Evolutionary conservation across 2,888 invertebrate species (phyloP), one percentile per base, ranked within the genome.

Genomic region (Halictus ligatus): DNA sequence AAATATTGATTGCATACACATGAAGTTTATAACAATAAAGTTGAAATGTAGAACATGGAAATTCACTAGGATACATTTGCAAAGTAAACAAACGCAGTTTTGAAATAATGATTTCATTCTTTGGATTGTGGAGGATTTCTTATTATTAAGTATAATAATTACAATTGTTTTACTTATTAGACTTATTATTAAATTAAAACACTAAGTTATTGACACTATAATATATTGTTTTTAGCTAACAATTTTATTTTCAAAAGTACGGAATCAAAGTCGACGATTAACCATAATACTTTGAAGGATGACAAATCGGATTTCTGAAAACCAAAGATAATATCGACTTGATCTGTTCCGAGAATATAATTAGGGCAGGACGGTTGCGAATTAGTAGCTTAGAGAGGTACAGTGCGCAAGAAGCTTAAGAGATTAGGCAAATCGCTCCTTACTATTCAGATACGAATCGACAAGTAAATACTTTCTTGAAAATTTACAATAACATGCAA

Each of bases 321-420:
- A 35, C 18, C 21, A 40, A 50, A 60, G 25, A 72, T 50, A 15
- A 35, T 69, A 78, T 77, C 58, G 48, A 29, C 1, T 15, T n/a
- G 3, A 40, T 69, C 60, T 46, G 3, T 87, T 83, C 64, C 40
- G 35, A 64, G 85, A 83, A 75, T 29, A 58, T 79, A 87, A 83
- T 87, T 86, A 87, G 80, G 76, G 46, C 78, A 81, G 78, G 75
- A 76, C 78, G 46, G 78, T 76, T 21, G 72, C 48, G 35, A 80
- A 79, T 29, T 75, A 82, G 54, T 48, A 73, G 79, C 71, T 86
- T 64, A 80, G 50, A 60, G n/a, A 15, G 46, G 64, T 69, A 73
- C 79, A 60, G 73, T 75, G 73, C 46, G 25, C 75, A 81, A 81
- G 78, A 69, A 48, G 78, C 75, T 85, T 85, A 85, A 67, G 21